phyloP scores from a whole-genome alignment of 2,888 invertebrate genomes.

The Erebia aethiops region DNA sequence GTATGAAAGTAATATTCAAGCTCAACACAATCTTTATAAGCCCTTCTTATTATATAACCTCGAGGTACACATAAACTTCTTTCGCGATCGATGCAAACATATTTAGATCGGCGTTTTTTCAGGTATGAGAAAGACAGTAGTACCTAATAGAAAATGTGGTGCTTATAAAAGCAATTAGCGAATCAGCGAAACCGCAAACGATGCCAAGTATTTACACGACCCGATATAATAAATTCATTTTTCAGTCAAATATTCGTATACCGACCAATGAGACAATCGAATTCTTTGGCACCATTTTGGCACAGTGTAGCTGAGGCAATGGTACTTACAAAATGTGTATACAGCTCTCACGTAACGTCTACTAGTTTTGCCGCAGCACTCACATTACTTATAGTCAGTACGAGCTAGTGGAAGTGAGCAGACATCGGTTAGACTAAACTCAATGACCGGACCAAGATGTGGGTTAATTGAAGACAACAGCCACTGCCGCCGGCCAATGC shows the following conservation, averaged over 20 bases:
- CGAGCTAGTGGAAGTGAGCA: slow-evolving; percentile 73
- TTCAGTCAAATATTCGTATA: slow-evolving; percentile 15
- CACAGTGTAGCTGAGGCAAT: slow-evolving; percentile 29
- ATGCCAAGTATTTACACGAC: slow-evolving; percentile 29
- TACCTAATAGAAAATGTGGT: slow-evolving; percentile 17
- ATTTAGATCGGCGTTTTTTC: not conserved
- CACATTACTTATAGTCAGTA: slow-evolving; percentile 69
- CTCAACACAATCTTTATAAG: not conserved
- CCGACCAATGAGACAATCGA: slow-evolving; percentile 23
- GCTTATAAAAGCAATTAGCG: slow-evolving; percentile 31
- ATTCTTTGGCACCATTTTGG: slow-evolving; percentile 40
- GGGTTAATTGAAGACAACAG: slow-evolving; percentile 79
- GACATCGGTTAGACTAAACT: slow-evolving; percentile 75
- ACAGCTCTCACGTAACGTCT: slow-evolving; percentile 62
- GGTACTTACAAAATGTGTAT: slow-evolving; percentile 46
- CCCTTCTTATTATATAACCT: slow-evolving; percentile 3
- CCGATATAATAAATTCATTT: slow-evolving; percentile 24
- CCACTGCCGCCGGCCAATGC: slow-evolving; percentile 62
- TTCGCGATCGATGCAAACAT: not conserved
- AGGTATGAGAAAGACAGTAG: not conserved
- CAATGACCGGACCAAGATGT: slow-evolving; percentile 70
- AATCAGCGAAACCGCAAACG: slow-evolving; percentile 27
- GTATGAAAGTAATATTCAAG: slow-evolving; percentile 4
- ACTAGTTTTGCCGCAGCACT: slow-evolving; percentile 58
- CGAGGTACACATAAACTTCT: not conserved